Evolutionary conservation across 2,888 invertebrate genomes (phyloP), one percentile per base, ranked within the genome.

Genomic region (Laspeyria flexula): DNA sequence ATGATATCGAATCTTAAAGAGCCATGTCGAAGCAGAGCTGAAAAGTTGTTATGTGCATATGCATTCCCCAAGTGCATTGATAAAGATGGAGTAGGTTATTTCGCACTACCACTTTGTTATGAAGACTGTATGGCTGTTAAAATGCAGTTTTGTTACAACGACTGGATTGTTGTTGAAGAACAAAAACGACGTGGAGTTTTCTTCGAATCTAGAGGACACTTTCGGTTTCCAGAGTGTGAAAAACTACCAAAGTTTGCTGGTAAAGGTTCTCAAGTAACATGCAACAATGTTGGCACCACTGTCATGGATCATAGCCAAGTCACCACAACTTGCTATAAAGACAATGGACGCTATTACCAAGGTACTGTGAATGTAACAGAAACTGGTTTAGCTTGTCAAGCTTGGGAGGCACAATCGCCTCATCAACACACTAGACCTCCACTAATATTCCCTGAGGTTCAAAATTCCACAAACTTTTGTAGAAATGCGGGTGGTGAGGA

Each of bases 401-500:
- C 95, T 27, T 99, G 99, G 99, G 96, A 96, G 70, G 94, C 95
- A 0, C 97, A 98, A 85, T 88, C 90, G 42, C 99, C 99, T 0
- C 98, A 99, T 78, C 95, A 94, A 58, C 98, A 98, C 77, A 96
- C 96, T 65, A 94, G 96, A 56, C 97, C 98, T 9, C 98, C 98
- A 0, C 92, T 95, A 74, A 96, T 98, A 11, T 98, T 98, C 83
- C 97, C 97, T 2, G 98, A 98, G 91, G 95, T 99, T 50, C 94
- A 95, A 66, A 95, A 96, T 78, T 95, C 98, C 1, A 96, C 97
- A 77, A 99, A 99, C 86, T 97, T 95, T 80, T 99, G 99, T 82
- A 95, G 99, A 64, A 99, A 99, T 93, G 98, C 98, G 1, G 99
- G 98, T 0, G 97, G 97, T 0, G 97, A 98, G 78, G 98, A 98